Conservation (phyloP, 2,113 vertebrate species). For the Tachysurus vachellii region DNA sequence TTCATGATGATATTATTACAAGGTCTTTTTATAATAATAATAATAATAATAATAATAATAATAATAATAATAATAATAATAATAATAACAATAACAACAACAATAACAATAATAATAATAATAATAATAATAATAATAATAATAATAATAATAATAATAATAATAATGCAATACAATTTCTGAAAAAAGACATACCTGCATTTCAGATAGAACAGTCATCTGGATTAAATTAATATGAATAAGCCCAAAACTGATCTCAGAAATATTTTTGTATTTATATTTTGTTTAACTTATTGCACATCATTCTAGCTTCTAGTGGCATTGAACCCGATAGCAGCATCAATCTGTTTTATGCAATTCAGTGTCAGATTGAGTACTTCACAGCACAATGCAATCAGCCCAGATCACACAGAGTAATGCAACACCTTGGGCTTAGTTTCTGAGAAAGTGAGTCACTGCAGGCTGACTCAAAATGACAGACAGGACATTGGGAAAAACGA, state of each 20-base stretch:
- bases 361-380: constrained; percentile 44
- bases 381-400: constrained; percentile 33
- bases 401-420: constrained; percentile 37
- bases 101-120: too few relatives aligned
- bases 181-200: background rate
- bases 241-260: background rate
- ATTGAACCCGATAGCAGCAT: background rate
- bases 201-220: background rate
- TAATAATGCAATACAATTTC: background rate
- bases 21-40: background rate
- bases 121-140: too few relatives aligned
- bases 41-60: too few relatives aligned
- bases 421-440: constrained; percentile 40
- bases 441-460: constrained; percentile 23
- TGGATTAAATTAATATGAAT: background rate
- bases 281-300: background rate
- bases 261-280: background rate
- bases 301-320: background rate
- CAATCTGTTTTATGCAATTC: constrained; percentile 27
- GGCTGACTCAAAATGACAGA: constrained; percentile 41
- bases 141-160: too few relatives aligned
- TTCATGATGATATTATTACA: background rate
- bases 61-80: too few relatives aligned
- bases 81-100: too few relatives aligned
- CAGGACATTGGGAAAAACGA: constrained; percentile 23